Conservation (phyloP, 2,113 vertebrate genomes). For the Leucopternis melanops region DNA sequence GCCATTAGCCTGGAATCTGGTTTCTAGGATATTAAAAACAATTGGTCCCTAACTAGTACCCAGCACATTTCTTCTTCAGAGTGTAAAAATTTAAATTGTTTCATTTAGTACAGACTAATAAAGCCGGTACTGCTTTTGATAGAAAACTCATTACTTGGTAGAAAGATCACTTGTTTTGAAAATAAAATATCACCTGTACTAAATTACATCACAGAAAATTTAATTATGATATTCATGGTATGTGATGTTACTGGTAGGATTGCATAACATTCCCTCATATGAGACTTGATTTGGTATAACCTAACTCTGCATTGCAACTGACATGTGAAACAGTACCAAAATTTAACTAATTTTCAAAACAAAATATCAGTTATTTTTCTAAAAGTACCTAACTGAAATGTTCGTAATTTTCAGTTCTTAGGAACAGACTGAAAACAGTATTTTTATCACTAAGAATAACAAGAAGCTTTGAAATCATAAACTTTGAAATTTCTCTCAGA, state of each 20-base stretch:
- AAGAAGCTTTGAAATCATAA: background rate
- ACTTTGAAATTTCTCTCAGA: background rate
- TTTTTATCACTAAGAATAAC: background rate
- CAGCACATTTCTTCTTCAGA: background rate
- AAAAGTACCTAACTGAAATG: background rate
- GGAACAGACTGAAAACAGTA: background rate
- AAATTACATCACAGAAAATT: slow-evolving; percentile 4
- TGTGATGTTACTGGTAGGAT: background rate
- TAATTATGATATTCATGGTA: background rate
- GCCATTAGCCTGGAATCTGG: background rate
- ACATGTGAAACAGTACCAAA: background rate
- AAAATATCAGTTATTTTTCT: background rate
- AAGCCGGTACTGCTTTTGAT: background rate
- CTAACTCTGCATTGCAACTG: background rate
- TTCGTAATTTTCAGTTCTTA: background rate
- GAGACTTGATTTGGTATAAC: background rate
- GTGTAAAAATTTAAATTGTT: background rate
- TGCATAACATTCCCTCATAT: background rate
- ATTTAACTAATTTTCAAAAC: background rate
- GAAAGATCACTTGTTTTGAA: background rate
- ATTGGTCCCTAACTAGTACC: background rate
- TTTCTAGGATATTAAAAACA: slow-evolving; percentile 8
- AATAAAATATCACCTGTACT: background rate
- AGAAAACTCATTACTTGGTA: background rate
- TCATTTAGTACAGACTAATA: background rate